These are phyloP conservation scores for Sebastes nivosus DNA, from an alignment of 2,797 vertebrate genomes.

Conservation along the genomic window DNA sequence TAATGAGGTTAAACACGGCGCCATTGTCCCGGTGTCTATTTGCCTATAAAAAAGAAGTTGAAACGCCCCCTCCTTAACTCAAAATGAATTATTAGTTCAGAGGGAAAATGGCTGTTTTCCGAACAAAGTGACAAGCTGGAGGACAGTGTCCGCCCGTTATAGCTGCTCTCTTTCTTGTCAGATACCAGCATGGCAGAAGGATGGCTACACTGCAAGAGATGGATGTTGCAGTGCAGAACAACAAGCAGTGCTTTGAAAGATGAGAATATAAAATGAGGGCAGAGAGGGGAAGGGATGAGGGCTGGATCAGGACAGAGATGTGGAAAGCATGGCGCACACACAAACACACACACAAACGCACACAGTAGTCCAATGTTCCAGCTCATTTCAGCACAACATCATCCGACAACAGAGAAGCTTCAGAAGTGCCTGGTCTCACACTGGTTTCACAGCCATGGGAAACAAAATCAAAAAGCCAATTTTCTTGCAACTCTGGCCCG, in stretches of 20 bases:
- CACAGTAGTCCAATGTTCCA: slow-evolving; percentile 45
- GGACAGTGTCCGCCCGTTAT: neutral
- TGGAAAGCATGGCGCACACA: neutral
- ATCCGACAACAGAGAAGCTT: slow-evolving; percentile 54
- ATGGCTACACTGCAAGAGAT: neutral
- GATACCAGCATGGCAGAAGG: neutral
- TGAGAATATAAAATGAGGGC: slow-evolving; percentile 37
- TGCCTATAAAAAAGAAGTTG: neutral
- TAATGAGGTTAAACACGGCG: slow-evolving; percentile 38
- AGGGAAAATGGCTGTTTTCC: neutral
- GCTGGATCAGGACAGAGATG: slow-evolving; percentile 30
- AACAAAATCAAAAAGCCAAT: slow-evolving; percentile 58
- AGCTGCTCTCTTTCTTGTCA: slow-evolving; percentile 3
- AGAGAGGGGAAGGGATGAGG: neutral
- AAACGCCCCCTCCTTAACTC: slow-evolving; percentile 13
- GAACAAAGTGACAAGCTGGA: neutral
- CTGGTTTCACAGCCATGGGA: slow-evolving; percentile 46
- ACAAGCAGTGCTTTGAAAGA: slow-evolving; percentile 34
- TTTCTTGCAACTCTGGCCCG: slow-evolving; percentile 44
- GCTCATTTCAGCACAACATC: slow-evolving; percentile 65
- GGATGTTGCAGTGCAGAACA: slow-evolving; percentile 7
- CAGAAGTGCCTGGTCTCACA: slow-evolving; percentile 53
- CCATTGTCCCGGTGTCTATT: slow-evolving; percentile 37
- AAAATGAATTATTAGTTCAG: slow-evolving; percentile 20
- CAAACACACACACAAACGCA: slow-evolving; percentile 1